A percentile compares a stretch with the other conserved stretches of the same genome.
Conservation (phyloP, 92 coral and sea anemone species). For the Umimayanthus chanpuru region DNA sequence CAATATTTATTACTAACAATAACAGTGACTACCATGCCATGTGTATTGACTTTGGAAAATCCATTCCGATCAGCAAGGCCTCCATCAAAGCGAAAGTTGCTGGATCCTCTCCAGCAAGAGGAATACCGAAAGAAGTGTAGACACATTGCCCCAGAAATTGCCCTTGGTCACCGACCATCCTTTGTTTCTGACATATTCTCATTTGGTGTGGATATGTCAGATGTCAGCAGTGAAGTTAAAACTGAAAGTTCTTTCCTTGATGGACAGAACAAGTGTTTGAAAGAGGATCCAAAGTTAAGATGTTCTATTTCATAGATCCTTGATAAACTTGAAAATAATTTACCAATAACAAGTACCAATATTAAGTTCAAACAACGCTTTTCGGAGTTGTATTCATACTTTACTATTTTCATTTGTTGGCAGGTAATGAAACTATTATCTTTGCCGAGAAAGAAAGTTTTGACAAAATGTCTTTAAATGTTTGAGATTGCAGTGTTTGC, state of each 20-base stretch:
- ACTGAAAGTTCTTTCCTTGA: constrained; percentile 41
- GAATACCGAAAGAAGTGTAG: constrained; percentile 26
- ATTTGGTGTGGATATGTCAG: constrained; percentile 50
- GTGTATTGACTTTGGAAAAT: constrained; percentile 36
- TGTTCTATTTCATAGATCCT: constrained; percentile 39
- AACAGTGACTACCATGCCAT: constrained; percentile 38
- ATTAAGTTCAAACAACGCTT: too few relatives aligned
- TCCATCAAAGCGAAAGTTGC: constrained; percentile 22
- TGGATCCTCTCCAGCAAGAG: constrained; percentile 20
- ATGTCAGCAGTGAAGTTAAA: constrained; percentile 36
- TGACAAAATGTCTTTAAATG: not conserved
- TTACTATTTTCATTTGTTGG: too few relatives aligned
- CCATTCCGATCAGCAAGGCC: constrained; percentile 34
- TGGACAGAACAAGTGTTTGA: constrained; percentile 50
- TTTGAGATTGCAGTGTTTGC: not conserved
- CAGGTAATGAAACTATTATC: too few relatives aligned
- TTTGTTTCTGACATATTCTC: constrained; percentile 37
- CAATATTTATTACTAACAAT: not conserved
- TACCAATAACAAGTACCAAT: not conserved
- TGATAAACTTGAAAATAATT: constrained; percentile 2
- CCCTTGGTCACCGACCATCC: constrained; percentile 30
- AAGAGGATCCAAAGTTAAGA: constrained; percentile 50
- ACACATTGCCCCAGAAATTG: constrained; percentile 3
- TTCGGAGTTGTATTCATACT: too few relatives aligned
- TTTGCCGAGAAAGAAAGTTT: not conserved